A percentile compares a stretch with the other conserved stretches of the same genome.
phyloP scores from a whole-genome alignment of 2,113 vertebrate species.

The Bufo bufo region DNA sequence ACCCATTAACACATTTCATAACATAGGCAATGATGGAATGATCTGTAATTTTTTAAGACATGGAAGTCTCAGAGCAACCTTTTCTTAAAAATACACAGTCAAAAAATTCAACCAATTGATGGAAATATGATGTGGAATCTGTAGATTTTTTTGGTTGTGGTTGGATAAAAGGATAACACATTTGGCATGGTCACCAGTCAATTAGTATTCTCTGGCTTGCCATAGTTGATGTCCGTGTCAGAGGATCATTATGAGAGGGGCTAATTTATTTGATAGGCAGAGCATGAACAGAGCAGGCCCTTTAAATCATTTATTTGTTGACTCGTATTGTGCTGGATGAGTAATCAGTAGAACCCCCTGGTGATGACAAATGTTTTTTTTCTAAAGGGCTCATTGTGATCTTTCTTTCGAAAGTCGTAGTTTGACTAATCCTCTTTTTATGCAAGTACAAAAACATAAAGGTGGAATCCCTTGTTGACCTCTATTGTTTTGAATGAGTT shows the following conservation, averaged over 20 bases:
- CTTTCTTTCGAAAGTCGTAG: background rate
- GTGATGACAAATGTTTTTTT: slow-evolving; percentile 67
- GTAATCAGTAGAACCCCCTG: slow-evolving; percentile 61
- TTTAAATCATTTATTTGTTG: slow-evolving; percentile 63
- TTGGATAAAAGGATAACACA: background rate
- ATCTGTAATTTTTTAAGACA: background rate
- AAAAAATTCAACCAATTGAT: background rate
- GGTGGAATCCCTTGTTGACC: slow-evolving; percentile 38
- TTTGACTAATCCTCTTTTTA: slow-evolving; percentile 49
- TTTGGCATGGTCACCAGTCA: background rate
- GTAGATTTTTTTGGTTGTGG: background rate
- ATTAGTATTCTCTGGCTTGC: background rate
- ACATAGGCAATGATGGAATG: too few species aligned
- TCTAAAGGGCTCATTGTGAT: slow-evolving; percentile 64
- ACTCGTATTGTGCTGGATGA: slow-evolving; percentile 63
- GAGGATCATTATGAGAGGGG: slow-evolving; percentile 14
- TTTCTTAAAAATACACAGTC: background rate
- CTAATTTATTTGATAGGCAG: slow-evolving; percentile 39
- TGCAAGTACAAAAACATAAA: slow-evolving; percentile 34
- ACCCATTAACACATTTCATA: too few species aligned
- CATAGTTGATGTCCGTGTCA: background rate
- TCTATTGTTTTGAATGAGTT: slow-evolving; percentile 47
- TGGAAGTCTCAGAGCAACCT: background rate
- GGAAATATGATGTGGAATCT: background rate
- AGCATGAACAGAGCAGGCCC: slow-evolving; percentile 11